Evolutionary conservation across 2,888 invertebrate species (phyloP), one percentile per base, ranked within the genome.

Genomic region (Zeuzera pyrina): DNA sequence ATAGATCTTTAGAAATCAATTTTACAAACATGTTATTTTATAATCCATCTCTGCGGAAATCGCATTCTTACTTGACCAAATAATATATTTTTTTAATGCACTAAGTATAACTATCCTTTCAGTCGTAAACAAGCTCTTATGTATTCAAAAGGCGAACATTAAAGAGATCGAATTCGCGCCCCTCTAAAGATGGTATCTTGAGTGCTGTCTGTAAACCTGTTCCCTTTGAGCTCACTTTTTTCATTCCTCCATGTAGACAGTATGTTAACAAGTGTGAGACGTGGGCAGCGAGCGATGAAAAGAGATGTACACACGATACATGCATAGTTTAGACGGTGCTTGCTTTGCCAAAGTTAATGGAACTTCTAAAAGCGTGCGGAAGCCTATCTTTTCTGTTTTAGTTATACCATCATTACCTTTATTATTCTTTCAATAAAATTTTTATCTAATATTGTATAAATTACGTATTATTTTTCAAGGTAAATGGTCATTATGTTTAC

Each of bases 281-380:
- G 47, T 64, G 72, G 68, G 43, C 68, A 60, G 64, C 51, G 42
- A 48, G 45, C 52, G 55, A 43, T 74, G 73, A 73, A 77, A 68
- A 55, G 77, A 78, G 78, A 79, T 79, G 77, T 61, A 76, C 64
- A 78, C 77, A 76, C 46, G 77, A 79, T 77, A 78, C 63, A 52
- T 69, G 70, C 72, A 78, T 74, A 77, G 65, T 78, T 70, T 52
- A 74, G 51, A 34, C 46, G 44, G 38, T 59, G 52, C 68, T 68
- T 71, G 74, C 77, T 73, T 60, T 69, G 62, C 71, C 67, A 53
- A 69, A 71, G 76, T 73, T 79, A 79, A 79, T 78, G 77, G 72
- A 61, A 66, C 60, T 58, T 57, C 58, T 53, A 52, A 54, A 55
- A 58, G 58, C n/a, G n/a, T n/a, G n/a, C n/a, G n/a, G n/a, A 52